A percentile compares a stretch with the other conserved stretches of the same genome.
phyloP scores from a whole-genome alignment of 2,797 vertebrate species.

The Acridotheres tristis region DNA sequence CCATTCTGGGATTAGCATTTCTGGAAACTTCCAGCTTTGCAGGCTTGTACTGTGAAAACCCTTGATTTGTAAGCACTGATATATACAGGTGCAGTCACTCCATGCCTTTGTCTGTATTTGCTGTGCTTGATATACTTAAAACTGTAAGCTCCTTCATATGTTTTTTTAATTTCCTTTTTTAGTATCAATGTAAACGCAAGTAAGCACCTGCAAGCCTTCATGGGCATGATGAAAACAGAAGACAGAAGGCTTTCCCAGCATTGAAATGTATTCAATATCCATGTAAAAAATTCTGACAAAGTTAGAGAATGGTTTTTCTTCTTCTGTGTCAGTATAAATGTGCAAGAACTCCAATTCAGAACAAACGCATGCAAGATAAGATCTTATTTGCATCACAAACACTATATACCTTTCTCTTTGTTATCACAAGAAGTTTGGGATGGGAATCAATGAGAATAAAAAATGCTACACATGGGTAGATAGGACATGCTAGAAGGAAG shows the following conservation, averaged over 20 bases:
- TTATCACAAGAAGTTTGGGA: neutral
- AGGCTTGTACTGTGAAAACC: neutral
- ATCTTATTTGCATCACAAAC: neutral
- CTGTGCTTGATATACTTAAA: neutral
- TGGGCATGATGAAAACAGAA: neutral
- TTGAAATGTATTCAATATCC: neutral
- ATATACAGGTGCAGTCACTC: neutral
- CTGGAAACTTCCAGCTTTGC: neutral
- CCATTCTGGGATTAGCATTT: neutral
- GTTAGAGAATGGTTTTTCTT: neutral
- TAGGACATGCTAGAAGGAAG: neutral
- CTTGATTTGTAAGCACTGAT: neutral
- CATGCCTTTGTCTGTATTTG: neutral
- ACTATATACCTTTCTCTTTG: neutral
- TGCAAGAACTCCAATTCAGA: neutral
- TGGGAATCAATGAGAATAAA: neutral
- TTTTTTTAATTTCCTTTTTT: neutral
- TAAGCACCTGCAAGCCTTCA: neutral
- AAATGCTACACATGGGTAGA: neutral
- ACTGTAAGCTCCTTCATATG: neutral
- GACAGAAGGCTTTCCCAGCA: neutral
- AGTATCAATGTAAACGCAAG: neutral
- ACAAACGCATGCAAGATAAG: neutral
- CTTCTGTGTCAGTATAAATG: neutral
- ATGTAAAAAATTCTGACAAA: neutral